Evolutionary conservation across 2,113 vertebrate species (phyloP).

Genomic region (Lanius collurio): DNA sequence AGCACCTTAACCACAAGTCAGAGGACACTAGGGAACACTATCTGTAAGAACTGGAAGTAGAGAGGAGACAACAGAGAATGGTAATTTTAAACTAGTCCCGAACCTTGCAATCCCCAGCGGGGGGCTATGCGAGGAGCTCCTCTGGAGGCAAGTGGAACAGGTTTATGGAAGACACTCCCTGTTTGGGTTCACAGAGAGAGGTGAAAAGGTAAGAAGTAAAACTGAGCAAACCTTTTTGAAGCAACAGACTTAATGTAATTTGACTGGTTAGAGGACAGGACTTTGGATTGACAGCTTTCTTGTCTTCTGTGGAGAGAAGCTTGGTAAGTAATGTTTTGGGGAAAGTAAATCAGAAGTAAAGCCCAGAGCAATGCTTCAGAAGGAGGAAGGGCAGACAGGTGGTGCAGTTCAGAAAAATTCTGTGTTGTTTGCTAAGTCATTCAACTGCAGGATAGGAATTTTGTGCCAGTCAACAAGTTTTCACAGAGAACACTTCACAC

Average conservation of each 20-base stretch:
- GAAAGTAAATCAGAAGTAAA: background rate
- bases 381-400: background rate
- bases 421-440: background rate
- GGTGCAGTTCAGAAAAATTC: background rate
- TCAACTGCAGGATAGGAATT: background rate
- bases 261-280: background rate
- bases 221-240: background rate
- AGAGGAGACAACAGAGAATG: background rate
- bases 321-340: background rate
- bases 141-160: background rate
- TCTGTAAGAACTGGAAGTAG: background rate
- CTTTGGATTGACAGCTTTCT: background rate
- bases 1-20: background rate
- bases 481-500: background rate
- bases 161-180: background rate
- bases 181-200: background rate
- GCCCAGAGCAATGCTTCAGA: background rate
- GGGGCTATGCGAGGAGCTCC: background rate
- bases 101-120: background rate
- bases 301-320: background rate
- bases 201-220: background rate
- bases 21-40: background rate
- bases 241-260: background rate
- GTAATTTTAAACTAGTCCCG: background rate
- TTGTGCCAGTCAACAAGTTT: background rate